A percentile compares a stretch with the other conserved stretches of the same genome.
Evolutionary conservation across 2,888 invertebrate species (phyloP).

Genomic region (Drosophila mulleri): DNA sequence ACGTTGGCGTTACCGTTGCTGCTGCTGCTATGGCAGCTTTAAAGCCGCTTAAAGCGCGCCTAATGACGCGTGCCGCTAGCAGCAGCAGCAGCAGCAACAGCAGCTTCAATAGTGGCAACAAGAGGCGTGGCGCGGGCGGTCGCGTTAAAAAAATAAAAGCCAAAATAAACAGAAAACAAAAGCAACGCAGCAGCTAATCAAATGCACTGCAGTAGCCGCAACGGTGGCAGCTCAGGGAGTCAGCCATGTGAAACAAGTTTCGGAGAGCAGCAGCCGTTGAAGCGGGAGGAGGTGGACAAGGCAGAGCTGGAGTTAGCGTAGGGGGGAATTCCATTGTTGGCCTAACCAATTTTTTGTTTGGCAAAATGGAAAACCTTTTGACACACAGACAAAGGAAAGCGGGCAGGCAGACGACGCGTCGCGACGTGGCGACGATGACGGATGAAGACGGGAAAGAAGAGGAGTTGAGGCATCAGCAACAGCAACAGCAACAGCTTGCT

Average conservation of each 20-base stretch:
- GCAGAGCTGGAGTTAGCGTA: constrained; percentile 7
- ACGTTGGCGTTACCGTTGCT: constrained; percentile 12
- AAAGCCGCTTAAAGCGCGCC: constrained; percentile 74
- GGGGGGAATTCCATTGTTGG: constrained; percentile 56
- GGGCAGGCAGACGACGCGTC: constrained; percentile 20
- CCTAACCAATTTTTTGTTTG: constrained; percentile 54
- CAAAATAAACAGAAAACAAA: constrained; percentile 19
- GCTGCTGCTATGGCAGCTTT: constrained; percentile 45
- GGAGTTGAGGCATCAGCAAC: constrained; percentile 25
- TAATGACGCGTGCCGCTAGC: constrained; percentile 76
- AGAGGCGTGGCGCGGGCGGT: constrained; percentile 56
- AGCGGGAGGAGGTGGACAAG: constrained; percentile 10
- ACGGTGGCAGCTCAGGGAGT: constrained; percentile 38
- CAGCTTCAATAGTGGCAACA: constrained; percentile 32
- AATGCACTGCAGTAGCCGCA: constrained; percentile 49
- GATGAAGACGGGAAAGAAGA: constrained; percentile 7
- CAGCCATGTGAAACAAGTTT: constrained; percentile 78
- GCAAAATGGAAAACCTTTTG: constrained; percentile 74
- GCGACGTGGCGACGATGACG: constrained; percentile 16
- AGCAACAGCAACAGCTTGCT: constrained; percentile 60
- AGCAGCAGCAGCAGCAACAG: constrained; percentile 25
- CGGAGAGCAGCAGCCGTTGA: constrained; percentile 9
- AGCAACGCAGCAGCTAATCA: constrained; percentile 58
- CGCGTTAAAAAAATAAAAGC: constrained; percentile 38
- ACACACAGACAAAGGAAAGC: constrained; percentile 75